Base-by-base conservation (phyloP, 2,113 vertebrate genomes). In the Cyprinodon tularosa region DNA sequence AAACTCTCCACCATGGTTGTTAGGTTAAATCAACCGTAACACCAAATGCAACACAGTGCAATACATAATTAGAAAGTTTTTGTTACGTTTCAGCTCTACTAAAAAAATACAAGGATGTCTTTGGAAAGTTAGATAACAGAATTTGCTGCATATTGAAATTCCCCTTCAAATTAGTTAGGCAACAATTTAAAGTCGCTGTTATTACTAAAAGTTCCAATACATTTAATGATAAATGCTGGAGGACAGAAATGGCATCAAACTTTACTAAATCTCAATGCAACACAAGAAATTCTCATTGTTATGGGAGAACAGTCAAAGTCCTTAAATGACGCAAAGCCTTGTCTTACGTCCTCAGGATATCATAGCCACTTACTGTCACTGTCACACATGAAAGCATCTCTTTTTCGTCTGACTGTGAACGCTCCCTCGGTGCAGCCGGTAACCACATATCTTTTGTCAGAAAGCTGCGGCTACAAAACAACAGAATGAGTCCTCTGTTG, bases 361-460 rank as follows among this genome's bases (percentile, higher is more conserved):
- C 74, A 64, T 77, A 63, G 68, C 29, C 70, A 61, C 68, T 85
- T 83, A 53, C 82, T 82, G 78, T 72, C 61, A 17, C 71, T 72
- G 82, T 80, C 79, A 75, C 74, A 84, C 66, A 60, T 63, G 63
- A 66, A 68, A 71, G 14, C 50, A 50, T 71, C 15, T 74, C 15
- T 74, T 77, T 68, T 76, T 68, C 15, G 61, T 37, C 17, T 48
- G 68, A 76, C 70, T 57, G 20, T 61, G 65, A 66, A 68, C 3
- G 11, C 10, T 71, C 15, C 22, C 76, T 82, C 47, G 37, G 50
- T 74, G 66, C 65, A 36, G 61, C 63, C 72, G 44, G 36, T 71
- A 70, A 71, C 69, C 69, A 74, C 62, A 75, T 75, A 15, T 62
- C 61, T 76, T 38, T 36, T 39, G 39, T 50, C 68, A 59, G 68